These are phyloP conservation scores for Cotesia typhae DNA, from an alignment of 1,140 invertebrate genomes.

Conservation along the genomic window DNA sequence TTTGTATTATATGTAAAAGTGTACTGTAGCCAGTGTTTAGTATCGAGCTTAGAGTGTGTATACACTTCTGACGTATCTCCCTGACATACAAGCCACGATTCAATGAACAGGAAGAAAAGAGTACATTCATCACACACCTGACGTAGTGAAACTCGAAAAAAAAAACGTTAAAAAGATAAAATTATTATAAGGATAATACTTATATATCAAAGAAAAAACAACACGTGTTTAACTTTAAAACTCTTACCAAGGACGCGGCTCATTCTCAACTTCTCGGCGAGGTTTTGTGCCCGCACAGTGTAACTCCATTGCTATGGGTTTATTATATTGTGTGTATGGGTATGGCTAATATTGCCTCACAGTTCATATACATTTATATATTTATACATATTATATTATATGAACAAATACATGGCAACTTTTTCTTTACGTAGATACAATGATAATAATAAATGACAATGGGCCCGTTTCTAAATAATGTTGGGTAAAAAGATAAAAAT, in stretches of 20 bases:
- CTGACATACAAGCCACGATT: constrained; percentile 12
- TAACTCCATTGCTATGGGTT: neutral
- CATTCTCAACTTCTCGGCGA: neutral
- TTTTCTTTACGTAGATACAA: no score
- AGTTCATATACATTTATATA: no score
- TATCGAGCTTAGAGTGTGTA: no score
- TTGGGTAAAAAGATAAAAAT: no score
- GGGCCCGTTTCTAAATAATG: no score
- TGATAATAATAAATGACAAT: constrained; percentile 1
- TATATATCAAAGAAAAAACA: neutral
- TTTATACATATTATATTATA: no score
- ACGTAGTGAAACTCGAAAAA: constrained; percentile 1
- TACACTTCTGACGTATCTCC: constrained; percentile 2
- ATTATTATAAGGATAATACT: neutral
- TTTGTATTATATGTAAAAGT: no score
- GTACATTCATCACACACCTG: constrained; percentile 34
- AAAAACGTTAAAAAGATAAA: neutral
- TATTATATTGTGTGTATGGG: no score
- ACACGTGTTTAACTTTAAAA: neutral
- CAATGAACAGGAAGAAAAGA: constrained; percentile 21
- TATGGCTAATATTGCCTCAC: neutral
- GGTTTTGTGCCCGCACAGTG: no score
- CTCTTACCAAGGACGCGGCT: constrained; percentile 1
- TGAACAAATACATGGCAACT: no score
- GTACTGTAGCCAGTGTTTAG: no score